Conservation (phyloP, 2,888 invertebrate genomes). For the Frankliniella intonsa region DNA sequence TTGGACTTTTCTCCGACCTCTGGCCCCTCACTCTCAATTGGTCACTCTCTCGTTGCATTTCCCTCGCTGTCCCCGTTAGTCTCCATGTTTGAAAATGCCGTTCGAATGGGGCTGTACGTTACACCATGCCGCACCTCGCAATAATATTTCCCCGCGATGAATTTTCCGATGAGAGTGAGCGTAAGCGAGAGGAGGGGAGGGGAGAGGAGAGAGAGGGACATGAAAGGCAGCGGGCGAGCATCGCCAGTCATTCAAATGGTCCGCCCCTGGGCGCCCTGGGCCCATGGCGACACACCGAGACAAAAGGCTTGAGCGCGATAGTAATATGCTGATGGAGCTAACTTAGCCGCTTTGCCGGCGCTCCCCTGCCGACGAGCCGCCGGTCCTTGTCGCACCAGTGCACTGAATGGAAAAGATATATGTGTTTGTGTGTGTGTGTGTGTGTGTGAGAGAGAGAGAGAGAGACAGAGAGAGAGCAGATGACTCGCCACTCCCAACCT, state of each 20-base stretch:
- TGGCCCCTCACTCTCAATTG: not conserved
- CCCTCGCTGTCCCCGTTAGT: not conserved
- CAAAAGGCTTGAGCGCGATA: not conserved
- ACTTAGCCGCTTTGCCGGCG: constrained; percentile 14
- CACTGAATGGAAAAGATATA: not conserved
- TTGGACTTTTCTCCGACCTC: not conserved
- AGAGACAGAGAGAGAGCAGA: too few species aligned
- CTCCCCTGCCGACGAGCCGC: not conserved
- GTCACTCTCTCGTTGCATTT: not conserved
- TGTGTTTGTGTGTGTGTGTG: not conserved
- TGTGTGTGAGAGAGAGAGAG: not conserved
- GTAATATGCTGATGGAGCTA: constrained; percentile 24
- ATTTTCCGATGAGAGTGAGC: too few species aligned
- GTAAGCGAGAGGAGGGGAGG: not conserved
- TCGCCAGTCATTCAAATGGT: not conserved
- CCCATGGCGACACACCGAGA: not conserved
- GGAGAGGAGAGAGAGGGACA: not conserved
- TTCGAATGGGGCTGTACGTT: too few species aligned
- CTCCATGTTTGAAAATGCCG: not conserved
- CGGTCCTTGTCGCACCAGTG: not conserved
- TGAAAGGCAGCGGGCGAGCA: not conserved
- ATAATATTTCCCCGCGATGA: too few species aligned
- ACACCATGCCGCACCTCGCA: too few species aligned
- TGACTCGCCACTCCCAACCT: not conserved
- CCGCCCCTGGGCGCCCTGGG: not conserved